Percentiles rank a stretch among this genome's conserved stretches.
Evolutionary conservation across 2,797 vertebrate species (phyloP).

Genomic region (Lycodopsis pacificus): DNA sequence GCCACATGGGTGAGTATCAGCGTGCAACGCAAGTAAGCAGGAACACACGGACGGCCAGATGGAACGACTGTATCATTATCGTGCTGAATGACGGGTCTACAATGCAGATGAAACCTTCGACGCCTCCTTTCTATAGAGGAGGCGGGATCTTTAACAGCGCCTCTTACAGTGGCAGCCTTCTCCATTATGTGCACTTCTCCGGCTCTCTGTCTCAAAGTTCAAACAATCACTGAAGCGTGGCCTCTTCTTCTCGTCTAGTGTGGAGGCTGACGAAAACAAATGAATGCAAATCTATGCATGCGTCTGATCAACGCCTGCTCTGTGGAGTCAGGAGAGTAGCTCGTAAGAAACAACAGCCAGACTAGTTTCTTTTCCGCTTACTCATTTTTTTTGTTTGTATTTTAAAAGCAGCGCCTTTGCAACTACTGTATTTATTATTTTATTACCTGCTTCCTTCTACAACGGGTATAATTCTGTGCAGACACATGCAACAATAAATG

Average conservation of each 20-base stretch:
- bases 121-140: conserved; percentile 18
- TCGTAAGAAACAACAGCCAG: conserved; percentile 31
- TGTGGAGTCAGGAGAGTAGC: conserved; percentile 45
- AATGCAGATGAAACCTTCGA: conserved; percentile 10
- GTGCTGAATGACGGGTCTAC: conserved; percentile 32
- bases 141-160: conserved; percentile 16
- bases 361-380: conserved; percentile 3
- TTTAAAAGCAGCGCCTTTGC: conserved; percentile 12
- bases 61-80: conserved; percentile 23
- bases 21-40: conserved; percentile 24
- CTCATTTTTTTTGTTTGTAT: not conserved
- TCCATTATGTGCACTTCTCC: conserved; percentile 25
- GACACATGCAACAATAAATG: not conserved
- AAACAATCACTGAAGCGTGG: conserved; percentile 36
- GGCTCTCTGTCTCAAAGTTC: conserved; percentile 39
- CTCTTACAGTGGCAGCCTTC: conserved; percentile 7
- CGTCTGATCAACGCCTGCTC: conserved; percentile 62
- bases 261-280: conserved; percentile 64
- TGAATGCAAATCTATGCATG: conserved; percentile 81
- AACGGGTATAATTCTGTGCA: not conserved
- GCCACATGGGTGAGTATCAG: conserved; percentile 25
- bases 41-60: conserved; percentile 16
- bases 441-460: not conserved
- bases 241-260: conserved; percentile 45
- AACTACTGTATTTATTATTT: not conserved